Evolutionary conservation across 2,113 vertebrate species (phyloP).

Genomic region (Antechinus flavipes): DNA sequence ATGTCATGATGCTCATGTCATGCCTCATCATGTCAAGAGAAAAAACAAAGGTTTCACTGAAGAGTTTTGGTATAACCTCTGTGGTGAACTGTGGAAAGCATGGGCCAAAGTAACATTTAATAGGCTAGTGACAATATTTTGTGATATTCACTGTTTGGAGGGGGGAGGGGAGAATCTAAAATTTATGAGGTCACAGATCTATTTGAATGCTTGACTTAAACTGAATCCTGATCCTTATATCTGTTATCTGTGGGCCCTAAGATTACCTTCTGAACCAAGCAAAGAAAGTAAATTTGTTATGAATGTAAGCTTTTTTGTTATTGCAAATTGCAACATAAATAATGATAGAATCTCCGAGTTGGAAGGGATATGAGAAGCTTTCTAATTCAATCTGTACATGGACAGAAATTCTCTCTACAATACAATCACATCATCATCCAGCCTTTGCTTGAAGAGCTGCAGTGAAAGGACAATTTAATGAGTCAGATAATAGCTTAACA

Average conservation of each 20-base stretch:
- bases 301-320: not conserved
- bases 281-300: not conserved
- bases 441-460: not conserved
- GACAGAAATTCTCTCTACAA: not conserved
- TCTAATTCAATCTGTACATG: not conserved
- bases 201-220: not conserved
- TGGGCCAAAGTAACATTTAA: not conserved
- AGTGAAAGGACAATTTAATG: not conserved
- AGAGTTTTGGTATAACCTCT: not conserved
- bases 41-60: too few relatives aligned
- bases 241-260: not conserved
- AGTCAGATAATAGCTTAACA: not conserved
- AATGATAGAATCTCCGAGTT: not conserved
- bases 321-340: not conserved
- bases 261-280: not conserved
- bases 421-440: not conserved
- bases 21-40: not conserved
- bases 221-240: not conserved
- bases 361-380: not conserved
- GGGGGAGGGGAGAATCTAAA: not conserved
- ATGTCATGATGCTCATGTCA: too few relatives aligned
- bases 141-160: not conserved
- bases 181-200: not conserved
- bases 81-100: not conserved
- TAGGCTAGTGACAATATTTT: not conserved